Evolutionary conservation across 2,888 invertebrate species (phyloP), one percentile per base, ranked within the genome.

Genomic region (Erpobdella octoculata): DNA sequence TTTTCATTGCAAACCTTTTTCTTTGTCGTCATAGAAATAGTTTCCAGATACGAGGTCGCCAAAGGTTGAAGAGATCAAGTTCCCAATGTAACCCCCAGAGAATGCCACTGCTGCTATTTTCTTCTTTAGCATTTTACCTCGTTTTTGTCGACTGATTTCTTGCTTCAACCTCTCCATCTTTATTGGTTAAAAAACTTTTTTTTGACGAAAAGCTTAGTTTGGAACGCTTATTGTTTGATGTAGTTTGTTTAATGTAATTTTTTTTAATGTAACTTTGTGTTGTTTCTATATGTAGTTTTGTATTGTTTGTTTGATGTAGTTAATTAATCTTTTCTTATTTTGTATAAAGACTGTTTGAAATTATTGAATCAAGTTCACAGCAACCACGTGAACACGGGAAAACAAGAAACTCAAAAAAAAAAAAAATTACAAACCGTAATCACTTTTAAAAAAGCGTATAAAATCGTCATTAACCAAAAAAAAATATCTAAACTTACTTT

Each of bases 401-500:
- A n/a, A n/a, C n/a, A n/a, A n/a, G n/a, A n/a, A n/a, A n/a, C n/a
- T n/a, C n/a, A n/a, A n/a, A n/a, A n/a, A n/a, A n/a, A n/a, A n/a
- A n/a, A n/a, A n/a, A n/a, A n/a, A n/a, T n/a, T n/a, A n/a, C n/a
- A n/a, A 58, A 8, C n/a, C 15, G n/a, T 35, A 25, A 6, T 41
- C 46, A 41, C n/a, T 41, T 41, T 41, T 41, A 41, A 41, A 41
- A 18, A 12, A 18, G 12, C 46, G n/a, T 15, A 18, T 18, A 12
- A 15, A 41, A 18, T 18, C 12, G n/a, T 18, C n/a, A 18, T 15
- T 12, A 41, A 12, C 12, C 46, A 18, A 15, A 41, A 41, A 12
- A 41, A 18, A 41, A 41, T 41, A 41, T 18, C 12, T 41, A 6
- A 36, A 35, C 38, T 37, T 15, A 81, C 81, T 79, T 82, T 83